These are phyloP conservation scores for Drosophila novamexicana DNA, from an alignment of 1,140 invertebrate genomes.

Conservation along the genomic window DNA sequence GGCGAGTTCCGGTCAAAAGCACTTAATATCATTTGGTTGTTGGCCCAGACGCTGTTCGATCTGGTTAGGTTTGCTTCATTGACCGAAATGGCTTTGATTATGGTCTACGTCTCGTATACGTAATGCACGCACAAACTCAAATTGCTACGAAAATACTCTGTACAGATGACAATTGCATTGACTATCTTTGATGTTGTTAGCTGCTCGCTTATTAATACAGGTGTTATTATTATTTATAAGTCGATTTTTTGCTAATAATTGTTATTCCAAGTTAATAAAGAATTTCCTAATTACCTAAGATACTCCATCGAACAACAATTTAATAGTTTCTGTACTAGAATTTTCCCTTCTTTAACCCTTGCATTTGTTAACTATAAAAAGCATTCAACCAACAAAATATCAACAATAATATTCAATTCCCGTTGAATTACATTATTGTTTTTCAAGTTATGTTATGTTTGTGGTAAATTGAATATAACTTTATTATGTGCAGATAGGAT, in stretches of 20 bases:
- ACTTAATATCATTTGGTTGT: slow-evolving; percentile 32
- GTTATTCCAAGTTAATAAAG: no score
- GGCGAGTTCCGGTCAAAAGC: slow-evolving; percentile 37
- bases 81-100: slow-evolving; percentile 6
- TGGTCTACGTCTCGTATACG: slow-evolving; percentile 24
- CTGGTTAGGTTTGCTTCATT: slow-evolving; percentile 1
- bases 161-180: background rate
- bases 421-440: background rate
- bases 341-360: no score
- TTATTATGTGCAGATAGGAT: background rate
- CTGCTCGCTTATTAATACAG: no score
- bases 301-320: no score
- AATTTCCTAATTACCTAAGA: no score
- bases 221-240: no score
- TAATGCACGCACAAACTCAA: slow-evolving; percentile 20
- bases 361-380: no score
- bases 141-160: background rate
- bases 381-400: background rate
- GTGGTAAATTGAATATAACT: background rate
- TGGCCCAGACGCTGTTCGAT: background rate
- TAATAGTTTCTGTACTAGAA: no score
- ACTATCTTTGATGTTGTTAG: background rate
- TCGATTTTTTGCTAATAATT: no score
- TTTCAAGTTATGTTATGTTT: background rate
- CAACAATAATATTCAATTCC: background rate